Conservation (phyloP, 2,888 invertebrate species). For the Linnaemya vulpina region DNA sequence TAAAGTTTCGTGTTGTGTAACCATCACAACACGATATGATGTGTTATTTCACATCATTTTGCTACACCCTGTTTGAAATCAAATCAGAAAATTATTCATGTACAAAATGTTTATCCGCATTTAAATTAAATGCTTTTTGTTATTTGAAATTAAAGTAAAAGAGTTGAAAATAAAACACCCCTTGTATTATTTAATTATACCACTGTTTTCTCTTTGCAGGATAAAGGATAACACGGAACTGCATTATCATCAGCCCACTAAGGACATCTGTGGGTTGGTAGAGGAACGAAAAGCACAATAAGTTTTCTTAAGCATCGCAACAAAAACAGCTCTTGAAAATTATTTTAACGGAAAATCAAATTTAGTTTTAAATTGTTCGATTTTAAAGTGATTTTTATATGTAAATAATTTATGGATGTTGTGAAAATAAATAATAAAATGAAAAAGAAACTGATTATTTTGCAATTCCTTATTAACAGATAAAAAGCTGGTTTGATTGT, state of each 20-base stretch:
- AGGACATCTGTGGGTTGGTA: constrained; percentile 60
- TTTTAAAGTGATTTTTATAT: no score
- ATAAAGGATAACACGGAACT: constrained; percentile 61
- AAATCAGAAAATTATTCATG: constrained; percentile 31
- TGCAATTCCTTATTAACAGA: no score
- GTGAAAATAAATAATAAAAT: no score
- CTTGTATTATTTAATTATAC: neutral
- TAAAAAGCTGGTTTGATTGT: no score
- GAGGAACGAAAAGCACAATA: neutral
- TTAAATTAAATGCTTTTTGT: neutral
- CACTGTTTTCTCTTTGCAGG: constrained; percentile 64
- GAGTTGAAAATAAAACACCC: constrained; percentile 46
- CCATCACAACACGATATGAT: no score
- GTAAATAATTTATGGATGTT: no score
- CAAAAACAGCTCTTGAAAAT: neutral
- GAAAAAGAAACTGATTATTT: no score
- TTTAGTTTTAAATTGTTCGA: neutral
- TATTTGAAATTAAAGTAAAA: no score
- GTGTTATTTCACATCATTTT: no score
- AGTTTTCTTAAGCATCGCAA: neutral
- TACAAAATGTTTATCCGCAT: constrained; percentile 44
- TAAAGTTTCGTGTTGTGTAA: no score
- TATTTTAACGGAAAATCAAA: constrained; percentile 16
- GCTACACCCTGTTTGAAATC: constrained; percentile 51
- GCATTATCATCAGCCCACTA: constrained; percentile 37